Conservation (phyloP, 2,113 vertebrate genomes). For the Dicerorhinus sumatrensis region DNA sequence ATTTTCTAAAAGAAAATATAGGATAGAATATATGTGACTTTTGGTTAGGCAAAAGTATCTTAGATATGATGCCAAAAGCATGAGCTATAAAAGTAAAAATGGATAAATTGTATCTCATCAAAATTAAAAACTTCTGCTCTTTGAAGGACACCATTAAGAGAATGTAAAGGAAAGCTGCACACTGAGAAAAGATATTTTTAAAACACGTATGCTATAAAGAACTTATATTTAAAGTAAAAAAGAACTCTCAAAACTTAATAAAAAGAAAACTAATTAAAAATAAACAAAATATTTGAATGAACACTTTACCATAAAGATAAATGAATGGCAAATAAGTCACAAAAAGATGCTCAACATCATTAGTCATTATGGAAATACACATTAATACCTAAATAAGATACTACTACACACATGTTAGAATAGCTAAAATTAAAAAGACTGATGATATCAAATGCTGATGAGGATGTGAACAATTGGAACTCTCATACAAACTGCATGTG, state of each 20-base stretch:
- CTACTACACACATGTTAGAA: neutral
- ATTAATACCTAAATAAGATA: neutral
- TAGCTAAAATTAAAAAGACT: neutral
- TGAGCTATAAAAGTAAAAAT: neutral
- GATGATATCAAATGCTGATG: neutral
- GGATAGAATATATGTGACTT: neutral
- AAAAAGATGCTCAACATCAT: neutral
- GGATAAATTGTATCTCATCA: neutral
- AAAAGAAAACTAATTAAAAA: neutral
- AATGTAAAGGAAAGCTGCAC: neutral
- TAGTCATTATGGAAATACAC: neutral
- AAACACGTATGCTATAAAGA: neutral
- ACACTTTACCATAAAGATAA: neutral
- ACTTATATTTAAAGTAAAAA: neutral
- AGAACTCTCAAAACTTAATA: neutral
- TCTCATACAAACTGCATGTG: neutral
- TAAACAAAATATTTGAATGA: neutral
- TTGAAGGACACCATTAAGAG: neutral
- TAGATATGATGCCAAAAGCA: neutral
- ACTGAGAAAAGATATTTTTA: neutral
- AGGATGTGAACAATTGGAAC: neutral
- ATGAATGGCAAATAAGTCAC: neutral
- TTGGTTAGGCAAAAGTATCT: neutral
- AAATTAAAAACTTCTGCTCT: neutral
- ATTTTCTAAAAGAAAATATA: neutral